phyloP scores from a whole-genome alignment of 35 echinoderm and acorn worm genomes.

The Holothuria glaberrima region DNA sequence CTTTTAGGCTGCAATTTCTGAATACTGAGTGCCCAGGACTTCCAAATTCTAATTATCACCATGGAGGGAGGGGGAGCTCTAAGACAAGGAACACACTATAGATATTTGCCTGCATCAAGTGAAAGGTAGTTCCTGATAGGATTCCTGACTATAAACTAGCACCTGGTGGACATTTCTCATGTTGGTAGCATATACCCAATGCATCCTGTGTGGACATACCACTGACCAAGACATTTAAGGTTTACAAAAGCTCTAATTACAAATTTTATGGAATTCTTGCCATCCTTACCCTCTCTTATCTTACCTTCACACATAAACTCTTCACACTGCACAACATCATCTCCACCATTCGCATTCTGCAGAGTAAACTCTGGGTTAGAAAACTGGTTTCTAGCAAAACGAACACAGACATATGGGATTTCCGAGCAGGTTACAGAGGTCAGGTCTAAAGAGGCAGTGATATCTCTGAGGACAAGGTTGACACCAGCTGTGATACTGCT shows the following conservation, averaged over 20 bases:
- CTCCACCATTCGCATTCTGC: slow-evolving; percentile 36
- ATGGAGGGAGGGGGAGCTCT: too few species aligned
- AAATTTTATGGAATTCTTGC: not conserved
- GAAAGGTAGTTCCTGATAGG: too few species aligned
- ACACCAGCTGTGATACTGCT: slow-evolving; percentile 24
- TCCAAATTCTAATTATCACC: too few species aligned
- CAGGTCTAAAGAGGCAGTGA: slow-evolving; percentile 47
- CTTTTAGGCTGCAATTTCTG: too few species aligned
- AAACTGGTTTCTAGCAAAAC: slow-evolving; percentile 43
- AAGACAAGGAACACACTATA: too few species aligned
- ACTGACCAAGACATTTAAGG: not conserved
- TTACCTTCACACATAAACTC: slow-evolving; percentile 36
- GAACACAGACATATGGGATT: slow-evolving; percentile 71
- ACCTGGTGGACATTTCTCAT: not conserved
- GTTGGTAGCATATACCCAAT: not conserved
- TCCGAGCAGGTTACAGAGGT: slow-evolving; percentile 49
- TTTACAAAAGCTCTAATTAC: not conserved
- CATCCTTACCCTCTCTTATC: too few species aligned
- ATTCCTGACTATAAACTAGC: too few species aligned
- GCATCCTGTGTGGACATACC: not conserved
- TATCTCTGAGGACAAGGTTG: not conserved
- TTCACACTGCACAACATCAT: slow-evolving; percentile 29
- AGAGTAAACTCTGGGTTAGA: slow-evolving; percentile 72
- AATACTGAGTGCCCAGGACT: too few species aligned
- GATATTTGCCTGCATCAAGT: too few species aligned